Evolutionary conservation across 2,888 invertebrate species (phyloP).

Genomic region (Scaptomyza parva): DNA sequence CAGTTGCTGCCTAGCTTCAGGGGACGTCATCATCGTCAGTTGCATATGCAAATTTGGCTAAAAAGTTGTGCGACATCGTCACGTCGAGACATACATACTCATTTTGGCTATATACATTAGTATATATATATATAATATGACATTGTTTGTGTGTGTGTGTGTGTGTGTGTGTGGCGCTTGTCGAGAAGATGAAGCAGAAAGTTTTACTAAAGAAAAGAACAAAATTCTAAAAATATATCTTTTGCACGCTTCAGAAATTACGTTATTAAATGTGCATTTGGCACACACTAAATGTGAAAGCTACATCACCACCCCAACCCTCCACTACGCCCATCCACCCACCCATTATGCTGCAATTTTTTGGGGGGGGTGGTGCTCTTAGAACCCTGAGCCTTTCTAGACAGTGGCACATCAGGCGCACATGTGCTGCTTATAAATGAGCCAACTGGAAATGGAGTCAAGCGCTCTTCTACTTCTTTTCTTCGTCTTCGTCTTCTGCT

Average conservation of each 20-base stretch:
- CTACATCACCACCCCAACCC: slow-evolving; percentile 26
- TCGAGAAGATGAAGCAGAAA: slow-evolving; percentile 71
- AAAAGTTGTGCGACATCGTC: slow-evolving; percentile 69
- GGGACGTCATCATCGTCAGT: slow-evolving; percentile 72
- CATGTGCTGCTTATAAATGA: slow-evolving; percentile 74
- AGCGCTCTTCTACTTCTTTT: slow-evolving; percentile 29
- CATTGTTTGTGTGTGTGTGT: slow-evolving; percentile 44
- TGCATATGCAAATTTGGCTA: slow-evolving; percentile 77
- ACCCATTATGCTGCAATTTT: slow-evolving; percentile 6
- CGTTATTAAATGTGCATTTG: slow-evolving; percentile 82
- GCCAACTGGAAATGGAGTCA: slow-evolving; percentile 58
- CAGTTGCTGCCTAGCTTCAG: slow-evolving; percentile 27
- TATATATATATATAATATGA: slow-evolving; percentile 16
- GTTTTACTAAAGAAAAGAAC: slow-evolving; percentile 59
- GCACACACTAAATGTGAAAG: slow-evolving; percentile 73
- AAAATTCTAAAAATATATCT: slow-evolving; percentile 80
- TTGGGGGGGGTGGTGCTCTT: slow-evolving; percentile 24
- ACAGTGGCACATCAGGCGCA: slow-evolving; percentile 59
- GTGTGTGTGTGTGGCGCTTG: slow-evolving; percentile 24
- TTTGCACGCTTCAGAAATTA: slow-evolving; percentile 79
- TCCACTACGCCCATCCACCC: not conserved
- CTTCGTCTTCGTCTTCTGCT: slow-evolving; percentile 8
- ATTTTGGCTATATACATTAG: no score
- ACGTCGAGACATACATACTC: slow-evolving; percentile 24
- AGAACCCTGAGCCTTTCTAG: slow-evolving; percentile 52